These are phyloP conservation scores for Echinops telfairi DNA, from an alignment of 2,113 vertebrate species.

Conservation along the genomic window DNA sequence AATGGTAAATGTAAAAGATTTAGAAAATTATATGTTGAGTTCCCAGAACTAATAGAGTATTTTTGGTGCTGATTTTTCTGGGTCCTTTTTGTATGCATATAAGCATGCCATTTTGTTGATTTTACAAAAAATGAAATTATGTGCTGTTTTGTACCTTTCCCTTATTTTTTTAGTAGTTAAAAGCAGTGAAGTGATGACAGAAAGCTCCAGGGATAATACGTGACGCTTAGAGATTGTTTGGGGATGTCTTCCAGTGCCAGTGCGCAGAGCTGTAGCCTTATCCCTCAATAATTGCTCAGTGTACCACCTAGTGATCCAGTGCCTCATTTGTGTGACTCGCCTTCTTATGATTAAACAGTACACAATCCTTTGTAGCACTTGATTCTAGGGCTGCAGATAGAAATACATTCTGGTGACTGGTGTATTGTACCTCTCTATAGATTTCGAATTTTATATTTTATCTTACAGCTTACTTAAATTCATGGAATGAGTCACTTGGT, in stretches of 20 bases:
- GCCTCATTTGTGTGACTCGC: not conserved
- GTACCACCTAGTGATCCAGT: not conserved
- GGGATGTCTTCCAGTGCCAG: not conserved
- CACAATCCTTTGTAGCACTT: not conserved
- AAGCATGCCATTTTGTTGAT: not conserved
- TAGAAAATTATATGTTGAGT: slow-evolving; percentile 36
- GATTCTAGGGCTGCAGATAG: not conserved
- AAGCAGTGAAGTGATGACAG: not conserved
- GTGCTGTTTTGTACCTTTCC: not conserved
- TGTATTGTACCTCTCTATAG: not conserved
- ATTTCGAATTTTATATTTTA: slow-evolving; percentile 17
- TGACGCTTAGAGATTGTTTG: not conserved
- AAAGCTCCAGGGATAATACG: not conserved
- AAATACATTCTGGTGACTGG: slow-evolving; percentile 7
- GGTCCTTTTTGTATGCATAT: not conserved
- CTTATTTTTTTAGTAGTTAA: not conserved
- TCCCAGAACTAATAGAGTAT: not conserved
- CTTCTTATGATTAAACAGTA: not conserved
- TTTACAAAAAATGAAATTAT: slow-evolving; percentile 27
- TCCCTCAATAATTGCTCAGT: not conserved
- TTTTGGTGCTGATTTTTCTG: not conserved
- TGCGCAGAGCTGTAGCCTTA: not conserved
- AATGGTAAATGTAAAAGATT: not conserved
- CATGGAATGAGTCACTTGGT: slow-evolving; percentile 38
- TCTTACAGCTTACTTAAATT: slow-evolving; percentile 24